Conservation (phyloP, 2,888 invertebrate species). For the Scaptomyza caliginosa region DNA sequence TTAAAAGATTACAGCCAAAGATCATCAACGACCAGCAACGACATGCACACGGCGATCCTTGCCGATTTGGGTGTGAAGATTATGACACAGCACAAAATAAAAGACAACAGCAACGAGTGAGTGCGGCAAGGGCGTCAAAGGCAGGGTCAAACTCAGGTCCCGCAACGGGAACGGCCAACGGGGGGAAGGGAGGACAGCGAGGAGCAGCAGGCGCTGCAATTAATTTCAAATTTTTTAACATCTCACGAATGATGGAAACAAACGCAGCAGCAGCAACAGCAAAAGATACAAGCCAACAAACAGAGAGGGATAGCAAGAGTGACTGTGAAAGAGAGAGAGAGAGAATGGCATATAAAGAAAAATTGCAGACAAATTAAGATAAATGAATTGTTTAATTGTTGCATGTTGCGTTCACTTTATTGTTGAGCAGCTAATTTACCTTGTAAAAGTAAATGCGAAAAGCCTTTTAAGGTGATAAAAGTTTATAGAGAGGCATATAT, state of each 20-base stretch:
- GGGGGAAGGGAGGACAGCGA: slow-evolving; percentile 2
- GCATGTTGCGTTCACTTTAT: slow-evolving; percentile 52
- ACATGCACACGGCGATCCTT: slow-evolving; percentile 54
- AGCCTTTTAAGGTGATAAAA: slow-evolving; percentile 7
- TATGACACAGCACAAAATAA: slow-evolving; percentile 77
- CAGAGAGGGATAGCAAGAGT: background rate
- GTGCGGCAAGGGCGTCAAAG: slow-evolving; percentile 30
- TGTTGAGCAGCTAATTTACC: slow-evolving; percentile 55
- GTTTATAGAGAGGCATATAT: background rate
- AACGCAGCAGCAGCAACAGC: slow-evolving; percentile 19
- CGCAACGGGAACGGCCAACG: background rate
- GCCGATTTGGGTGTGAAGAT: slow-evolving; percentile 74
- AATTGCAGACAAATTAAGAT: slow-evolving; percentile 80
- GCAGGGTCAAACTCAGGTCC: slow-evolving; percentile 22
- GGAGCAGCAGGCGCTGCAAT: slow-evolving; percentile 67
- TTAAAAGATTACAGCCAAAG: slow-evolving; percentile 79
- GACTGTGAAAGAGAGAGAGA: background rate
- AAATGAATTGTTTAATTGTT: slow-evolving; percentile 80
- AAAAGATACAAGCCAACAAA: background rate
- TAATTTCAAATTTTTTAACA: slow-evolving; percentile 76
- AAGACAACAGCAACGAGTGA: slow-evolving; percentile 18
- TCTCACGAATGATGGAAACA: slow-evolving; percentile 44
- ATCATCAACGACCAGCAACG: slow-evolving; percentile 58
- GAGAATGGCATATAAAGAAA: slow-evolving; percentile 19
- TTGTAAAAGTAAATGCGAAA: slow-evolving; percentile 58